Base-by-base conservation (phyloP, 30 jellyfish, hydroid and myxozoan species). In the Aurelia sp. region DNA sequence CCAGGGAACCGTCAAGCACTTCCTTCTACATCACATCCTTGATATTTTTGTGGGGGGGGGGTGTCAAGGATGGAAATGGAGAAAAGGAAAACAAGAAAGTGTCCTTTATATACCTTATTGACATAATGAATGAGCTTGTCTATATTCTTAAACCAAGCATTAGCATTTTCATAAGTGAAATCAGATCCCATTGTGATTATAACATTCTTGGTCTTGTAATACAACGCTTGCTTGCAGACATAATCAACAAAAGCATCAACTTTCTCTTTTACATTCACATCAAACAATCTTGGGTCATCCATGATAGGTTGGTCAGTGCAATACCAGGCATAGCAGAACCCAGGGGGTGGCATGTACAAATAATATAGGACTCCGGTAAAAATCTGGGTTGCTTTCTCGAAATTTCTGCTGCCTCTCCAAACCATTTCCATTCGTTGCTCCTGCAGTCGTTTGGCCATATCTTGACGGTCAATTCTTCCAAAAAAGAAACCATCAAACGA, bases 401-500 rank as follows among this genome's bases (percentile, higher is more conserved):
- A 94, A 72, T 89, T 85, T 48, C 96, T 75, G 78, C 99, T 94
- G n/a, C 99, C 99, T 37, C 97, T 52, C 99, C 99, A 94, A 11
- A 94, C 84, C 97, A 94, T 87, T 76, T 94, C 99, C 99, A 94
- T 94, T 12, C 97, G 78, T 73, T 94, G 90, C 40, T 94, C 99
- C 48, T 73, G 73, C 72, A 84, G 33, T 21, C 99, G 90, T 62
- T 84, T 88, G 66, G 77, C 79, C 90, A 88, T 94, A 68, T 94
- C 99, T 55, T 97, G 96, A 6, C 89, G 82, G 52, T 94, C 99
- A 27, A 94, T 89, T 44, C 99, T 86, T 22, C 99, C 99, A 62
- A 94, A 94, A 66, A 94, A 94, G 76, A 94, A 94, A 16, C 99
- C 99, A 74, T 94, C 99, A 79, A 94, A 94, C 3, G 99, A 94